Evolutionary conservation across 2,888 invertebrate genomes (phyloP), one percentile per base, ranked within the genome.

Genomic region (Rhagonycha lutea): DNA sequence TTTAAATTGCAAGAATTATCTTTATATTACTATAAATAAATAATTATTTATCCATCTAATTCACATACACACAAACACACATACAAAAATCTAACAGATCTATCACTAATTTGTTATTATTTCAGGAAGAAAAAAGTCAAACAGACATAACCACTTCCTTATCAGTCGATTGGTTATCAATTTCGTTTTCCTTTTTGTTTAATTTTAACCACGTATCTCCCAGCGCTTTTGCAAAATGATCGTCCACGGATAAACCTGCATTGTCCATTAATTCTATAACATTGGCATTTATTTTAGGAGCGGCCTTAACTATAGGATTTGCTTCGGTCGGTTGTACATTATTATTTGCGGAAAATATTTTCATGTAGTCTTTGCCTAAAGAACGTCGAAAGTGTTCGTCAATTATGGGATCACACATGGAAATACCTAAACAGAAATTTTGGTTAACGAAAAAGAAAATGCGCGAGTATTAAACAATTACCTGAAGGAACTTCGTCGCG

Each of bases 371-470:
- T 82, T 94, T 93, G 74, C 97, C 97, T 79, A 98, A 90, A 1
- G 97, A 97, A 78, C 97, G 92, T 74, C 97, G 91, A 89, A 98
- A 98, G 88, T 98, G 98, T 86, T 98, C 98, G 88, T 98, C 98
- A 84, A 98, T 97, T 73, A 95, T 96, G 11, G 96, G 95, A 88
- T 97, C 97, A 88, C 95, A 94, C 91, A 93, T 92, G 12, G 93
- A 92, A 86, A 92, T 91, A 83, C 93, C 94, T 93, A 88, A 29
- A 84, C 86, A 69, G 76, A 69, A 61, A 29, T 2, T 70, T 68
- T 29, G 24, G 0, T n/a, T 12, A 12, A n/a, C n/a, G n/a, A n/a
- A 47, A 47, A 4, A n/a, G 3, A 14, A 11, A 18, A 14, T 4
- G 24, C 14, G n/a, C 3, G 28, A 63, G 67, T 28, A 14, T 82